phyloP scores from a whole-genome alignment of 1,140 invertebrate species.

The Ceratosolen fusciceps region DNA sequence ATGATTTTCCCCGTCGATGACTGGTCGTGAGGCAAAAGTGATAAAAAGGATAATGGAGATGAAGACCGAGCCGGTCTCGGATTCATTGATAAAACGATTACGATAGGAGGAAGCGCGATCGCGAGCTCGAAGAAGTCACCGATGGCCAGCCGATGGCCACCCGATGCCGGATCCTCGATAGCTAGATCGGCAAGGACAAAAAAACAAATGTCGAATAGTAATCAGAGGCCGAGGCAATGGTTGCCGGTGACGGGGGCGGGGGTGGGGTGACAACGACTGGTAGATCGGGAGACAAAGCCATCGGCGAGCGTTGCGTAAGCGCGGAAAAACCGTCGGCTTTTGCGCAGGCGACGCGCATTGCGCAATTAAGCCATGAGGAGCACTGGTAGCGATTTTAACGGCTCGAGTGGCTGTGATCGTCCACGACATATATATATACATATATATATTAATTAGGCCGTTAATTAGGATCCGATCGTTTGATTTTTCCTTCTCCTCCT shows the following conservation, averaged over 20 bases:
- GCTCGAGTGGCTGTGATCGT: neutral
- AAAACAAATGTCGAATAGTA: slow-evolving; percentile 31
- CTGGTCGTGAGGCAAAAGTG: too few relatives aligned
- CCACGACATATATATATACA: too few relatives aligned
- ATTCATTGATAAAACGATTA: too few relatives aligned
- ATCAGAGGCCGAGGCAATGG: slow-evolving; percentile 1
- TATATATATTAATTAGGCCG: too few relatives aligned
- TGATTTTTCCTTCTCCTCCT: neutral
- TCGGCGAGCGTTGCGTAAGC: slow-evolving; percentile 26
- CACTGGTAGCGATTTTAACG: slow-evolving; percentile 33
- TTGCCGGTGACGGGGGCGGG: neutral
- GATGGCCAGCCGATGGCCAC: too few relatives aligned
- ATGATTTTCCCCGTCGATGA: too few relatives aligned
- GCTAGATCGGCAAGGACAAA: slow-evolving; percentile 33
- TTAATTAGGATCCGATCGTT: slow-evolving; percentile 28
- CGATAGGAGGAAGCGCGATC: too few relatives aligned
- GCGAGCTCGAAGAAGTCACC: too few relatives aligned
- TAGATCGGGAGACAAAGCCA: slow-evolving; percentile 1
- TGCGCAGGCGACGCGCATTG: neutral
- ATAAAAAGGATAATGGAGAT: too few relatives aligned
- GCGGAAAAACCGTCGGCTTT: slow-evolving; percentile 35
- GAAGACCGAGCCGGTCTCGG: too few relatives aligned
- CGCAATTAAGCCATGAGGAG: slow-evolving; percentile 18
- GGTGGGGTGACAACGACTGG: neutral
- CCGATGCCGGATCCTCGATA: neutral